A percentile compares a stretch with the other conserved stretches of the same genome.
Evolutionary conservation across 2,113 vertebrate genomes (phyloP).

Genomic region (Callorhinus ursinus): DNA sequence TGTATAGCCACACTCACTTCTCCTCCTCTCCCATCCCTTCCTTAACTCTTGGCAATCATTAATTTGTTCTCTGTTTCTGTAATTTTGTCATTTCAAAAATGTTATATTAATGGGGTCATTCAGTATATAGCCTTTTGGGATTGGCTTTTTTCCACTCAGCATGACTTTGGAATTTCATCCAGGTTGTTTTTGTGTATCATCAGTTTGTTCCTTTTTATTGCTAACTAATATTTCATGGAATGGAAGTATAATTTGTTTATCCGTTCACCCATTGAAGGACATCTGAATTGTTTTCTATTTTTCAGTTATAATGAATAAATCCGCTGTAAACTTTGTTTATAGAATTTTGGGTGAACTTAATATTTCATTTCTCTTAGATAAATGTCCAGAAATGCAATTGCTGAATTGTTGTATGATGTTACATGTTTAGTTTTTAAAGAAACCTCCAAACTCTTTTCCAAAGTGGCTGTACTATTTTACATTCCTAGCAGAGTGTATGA

Average conservation of each 20-base stretch:
- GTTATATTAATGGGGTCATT: not conserved
- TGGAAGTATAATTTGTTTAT: not conserved
- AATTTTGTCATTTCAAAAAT: not conserved
- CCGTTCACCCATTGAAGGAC: not conserved
- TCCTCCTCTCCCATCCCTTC: not conserved
- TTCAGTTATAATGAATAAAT: not conserved
- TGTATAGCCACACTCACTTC: not conserved
- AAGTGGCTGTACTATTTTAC: not conserved
- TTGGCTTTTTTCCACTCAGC: not conserved
- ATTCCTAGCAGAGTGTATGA: not conserved
- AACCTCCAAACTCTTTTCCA: not conserved
- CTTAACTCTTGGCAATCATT: not conserved
- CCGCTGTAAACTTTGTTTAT: not conserved
- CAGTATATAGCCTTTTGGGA: not conserved
- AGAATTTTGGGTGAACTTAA: not conserved
- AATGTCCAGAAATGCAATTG: not conserved
- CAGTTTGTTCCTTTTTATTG: not conserved
- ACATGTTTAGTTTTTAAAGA: not conserved
- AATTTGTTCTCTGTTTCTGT: not conserved
- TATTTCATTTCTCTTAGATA: not conserved
- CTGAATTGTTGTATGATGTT: not conserved
- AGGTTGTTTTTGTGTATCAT: not conserved
- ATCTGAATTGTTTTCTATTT: not conserved
- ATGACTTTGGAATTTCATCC: not conserved
- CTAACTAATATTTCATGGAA: slow-evolving; percentile 9